Base-by-base conservation (phyloP, 2,888 invertebrate genomes). In the Dolomedes plantarius region DNA sequence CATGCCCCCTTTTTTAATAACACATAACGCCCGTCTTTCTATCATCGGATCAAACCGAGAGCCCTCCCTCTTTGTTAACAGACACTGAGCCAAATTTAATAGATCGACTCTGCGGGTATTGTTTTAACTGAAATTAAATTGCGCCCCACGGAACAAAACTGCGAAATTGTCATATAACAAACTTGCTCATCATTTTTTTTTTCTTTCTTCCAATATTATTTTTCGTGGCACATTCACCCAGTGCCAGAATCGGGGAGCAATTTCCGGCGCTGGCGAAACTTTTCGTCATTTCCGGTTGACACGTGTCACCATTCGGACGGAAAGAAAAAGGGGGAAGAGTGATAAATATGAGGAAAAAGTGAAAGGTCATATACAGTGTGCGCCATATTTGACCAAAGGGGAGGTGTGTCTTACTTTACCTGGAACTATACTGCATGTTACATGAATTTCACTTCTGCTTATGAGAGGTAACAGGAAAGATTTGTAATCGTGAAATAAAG, bases 251-350 rank as follows among this genome's bases (percentile, higher is more conserved):
- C 31, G 32, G 64, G 67, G 72, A 80, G 65, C 80, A 80, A 80
- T 80, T 80, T 80, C 80, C 80, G 80, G 80, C 29, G 29, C 11
- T 31, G 31, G 31, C 1, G 65, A 65, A 65, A 27, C 73, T 67
- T 56, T 41, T 28, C 73, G 72, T 73, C 73, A 80, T 80, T 80
- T 80, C 65, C 73, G 73, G 65, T 80, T 72, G 80, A 80, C 80
- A 73, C 73, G 32, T 80, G 72, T 65, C 80, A 72, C 23, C 46
- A 19, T 41, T 36, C 27, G 79, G 71, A 62, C 78, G 72, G 29
- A 71, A 28, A 27, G 41, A 13, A 1, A 46, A 28, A 68, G 39
- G 13, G n/a, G n/a, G n/a, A n/a, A 19, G 23, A 46, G 19, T 41
- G 46, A 71, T 41, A 71, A 46, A 46, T 29, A 71, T 46, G 39